Evolutionary conservation across 2,797 vertebrate species (phyloP), one percentile per base, ranked within the genome.

Genomic region (Pangasius macronema): DNA sequence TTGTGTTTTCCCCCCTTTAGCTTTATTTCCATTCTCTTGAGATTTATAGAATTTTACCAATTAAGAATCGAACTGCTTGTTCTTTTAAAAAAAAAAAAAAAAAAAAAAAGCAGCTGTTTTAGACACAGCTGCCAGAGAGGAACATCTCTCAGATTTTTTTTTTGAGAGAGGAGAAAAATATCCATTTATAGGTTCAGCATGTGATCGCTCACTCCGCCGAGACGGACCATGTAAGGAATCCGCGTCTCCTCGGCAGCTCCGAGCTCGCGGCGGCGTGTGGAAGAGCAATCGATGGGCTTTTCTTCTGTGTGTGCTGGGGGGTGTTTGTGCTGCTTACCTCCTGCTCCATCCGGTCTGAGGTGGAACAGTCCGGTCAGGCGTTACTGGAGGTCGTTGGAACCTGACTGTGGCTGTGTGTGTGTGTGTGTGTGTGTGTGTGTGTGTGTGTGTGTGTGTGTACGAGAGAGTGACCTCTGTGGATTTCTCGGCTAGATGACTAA

Each of bases 381-480:
- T 83, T 89, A 67, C 39, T 83, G 20, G 53, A 82, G 84, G 85
- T 85, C 18, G 67, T 36, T 55, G 84, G n/a, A 83, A 86, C 86
- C 80, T 85, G 63, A 13, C 80, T 80, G 63, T 14, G 68, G 30
- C 20, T 27, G 16, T 36, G 82, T 49, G 3, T 22, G 76, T 55
- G 49, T 77, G 86, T 83, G 51, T 87, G 3, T 20, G 49, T 77
- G 86, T 83, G 51, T 87, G 3, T 20, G 3, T 20, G 76, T 55
- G 49, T 77, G 86, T 24, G 14, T 33, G 82, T 46, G 3, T 20
- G 76, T 55, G 51, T 79, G 86, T 83, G 53, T 87, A 76, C 85
- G 67, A 86, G 20, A 14, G 46, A 4, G 39, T 82, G 86, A 87
- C 81, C 86, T 87, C 39, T 84, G n/a, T n/a, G n/a, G n/a, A n/a